These are phyloP conservation scores for Gadopsis bispinosus DNA, from an alignment of 2,797 vertebrate genomes.

Conservation along the genomic window DNA sequence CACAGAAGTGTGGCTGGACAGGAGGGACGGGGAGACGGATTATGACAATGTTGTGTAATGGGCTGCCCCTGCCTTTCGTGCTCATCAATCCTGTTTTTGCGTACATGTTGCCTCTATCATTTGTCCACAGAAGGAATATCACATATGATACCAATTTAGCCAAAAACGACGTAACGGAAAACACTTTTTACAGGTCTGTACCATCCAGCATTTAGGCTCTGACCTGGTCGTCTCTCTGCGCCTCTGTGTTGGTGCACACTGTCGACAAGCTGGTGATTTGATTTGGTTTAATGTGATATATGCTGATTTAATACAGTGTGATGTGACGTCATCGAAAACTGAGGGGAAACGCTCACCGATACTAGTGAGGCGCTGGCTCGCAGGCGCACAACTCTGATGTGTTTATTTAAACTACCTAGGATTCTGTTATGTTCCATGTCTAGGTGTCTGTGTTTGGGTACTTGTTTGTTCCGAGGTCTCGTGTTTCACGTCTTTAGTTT, in stretches of 20 bases:
- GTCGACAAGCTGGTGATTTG: neutral
- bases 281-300: conserved; percentile 4
- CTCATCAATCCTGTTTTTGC: neutral
- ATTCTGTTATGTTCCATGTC: no score
- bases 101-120: neutral
- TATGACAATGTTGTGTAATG: neutral
- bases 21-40: no score
- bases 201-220: neutral
- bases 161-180: neutral
- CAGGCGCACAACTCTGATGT: neutral
- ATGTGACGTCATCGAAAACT: neutral
- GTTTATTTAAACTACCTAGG: neutral
- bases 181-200: neutral
- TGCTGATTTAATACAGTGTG: neutral
- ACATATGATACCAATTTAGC: neutral
- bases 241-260: neutral
- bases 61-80: neutral
- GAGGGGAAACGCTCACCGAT: neutral
- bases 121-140: neutral
- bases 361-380: neutral
- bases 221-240: neutral
- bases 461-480: no score
- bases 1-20: no score
- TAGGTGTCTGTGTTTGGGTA: no score
- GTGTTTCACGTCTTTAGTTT: no score